phyloP scores from a whole-genome alignment of 2,888 invertebrate species.

The Mesopsocus fuscifrons region DNA sequence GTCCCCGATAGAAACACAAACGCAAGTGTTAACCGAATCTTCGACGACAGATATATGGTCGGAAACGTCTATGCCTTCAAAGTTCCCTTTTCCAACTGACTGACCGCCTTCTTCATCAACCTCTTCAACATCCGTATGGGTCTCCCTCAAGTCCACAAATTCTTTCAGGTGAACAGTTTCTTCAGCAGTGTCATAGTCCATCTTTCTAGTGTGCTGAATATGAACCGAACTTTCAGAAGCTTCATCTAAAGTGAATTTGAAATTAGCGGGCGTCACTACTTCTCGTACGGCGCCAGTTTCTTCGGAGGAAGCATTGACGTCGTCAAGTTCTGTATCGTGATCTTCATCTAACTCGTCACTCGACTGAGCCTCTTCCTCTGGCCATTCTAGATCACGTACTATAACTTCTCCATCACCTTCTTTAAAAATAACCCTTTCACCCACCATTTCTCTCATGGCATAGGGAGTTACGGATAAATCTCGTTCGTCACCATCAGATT shows the following conservation, averaged over 20 bases:
- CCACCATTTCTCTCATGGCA: constrained; percentile 20
- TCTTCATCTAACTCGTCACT: constrained; percentile 25
- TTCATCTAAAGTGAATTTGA: constrained; percentile 22
- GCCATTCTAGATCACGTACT: not conserved
- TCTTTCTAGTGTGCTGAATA: constrained; percentile 26
- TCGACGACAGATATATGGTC: not conserved
- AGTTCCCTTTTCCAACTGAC: not conserved
- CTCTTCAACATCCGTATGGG: constrained; percentile 34
- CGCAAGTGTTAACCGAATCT: not conserved
- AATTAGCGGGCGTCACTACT: constrained; percentile 20
- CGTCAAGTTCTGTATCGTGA: constrained; percentile 26
- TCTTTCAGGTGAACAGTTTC: constrained; percentile 33
- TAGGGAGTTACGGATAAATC: constrained; percentile 20
- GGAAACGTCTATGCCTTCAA: not conserved
- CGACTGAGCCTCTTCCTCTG: constrained; percentile 12
- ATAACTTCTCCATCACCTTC: constrained; percentile 4
- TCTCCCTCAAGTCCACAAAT: constrained; percentile 25
- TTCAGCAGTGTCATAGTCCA: constrained; percentile 25
- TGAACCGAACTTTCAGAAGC: constrained; percentile 26
- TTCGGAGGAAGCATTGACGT: constrained; percentile 18
- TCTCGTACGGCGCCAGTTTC: constrained; percentile 19
- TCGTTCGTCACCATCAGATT: constrained; percentile 17
- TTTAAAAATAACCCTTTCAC: constrained; percentile 15
- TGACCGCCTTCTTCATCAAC: constrained; percentile 20
- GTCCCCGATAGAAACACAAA: not conserved